Evolutionary conservation across 2,888 invertebrate genomes (phyloP).

Genomic region (Chaetogeoica ovagalla): DNA sequence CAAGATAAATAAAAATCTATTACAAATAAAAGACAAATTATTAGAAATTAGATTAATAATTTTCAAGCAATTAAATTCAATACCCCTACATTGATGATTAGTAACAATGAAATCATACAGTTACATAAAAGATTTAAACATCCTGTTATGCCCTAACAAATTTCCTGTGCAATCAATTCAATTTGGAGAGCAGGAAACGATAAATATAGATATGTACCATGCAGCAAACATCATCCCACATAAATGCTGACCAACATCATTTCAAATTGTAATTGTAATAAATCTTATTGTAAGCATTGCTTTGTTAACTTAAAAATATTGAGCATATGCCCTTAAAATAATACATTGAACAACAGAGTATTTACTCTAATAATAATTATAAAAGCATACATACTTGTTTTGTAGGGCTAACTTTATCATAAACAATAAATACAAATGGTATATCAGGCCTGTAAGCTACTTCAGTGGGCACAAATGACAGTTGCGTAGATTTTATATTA

Average conservation of each 20-base stretch:
- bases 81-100: slow-evolving; percentile 1
- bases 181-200: slow-evolving; percentile 50
- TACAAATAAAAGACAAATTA: not conserved
- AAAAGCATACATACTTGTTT: slow-evolving; percentile 64
- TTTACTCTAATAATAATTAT: not conserved
- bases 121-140: slow-evolving; percentile 27
- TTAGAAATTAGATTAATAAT: not conserved
- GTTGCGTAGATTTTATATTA: slow-evolving; percentile 66
- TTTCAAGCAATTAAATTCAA: slow-evolving; percentile 1
- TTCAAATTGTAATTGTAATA: slow-evolving; percentile 26
- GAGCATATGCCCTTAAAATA: slow-evolving; percentile 4
- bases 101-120: not conserved
- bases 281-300: slow-evolving; percentile 10
- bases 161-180: slow-evolving; percentile 45
- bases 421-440: slow-evolving; percentile 69
- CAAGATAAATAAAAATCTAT: no score
- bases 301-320: not conserved
- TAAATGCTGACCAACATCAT: slow-evolving; percentile 28
- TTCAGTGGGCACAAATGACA: slow-evolving; percentile 78
- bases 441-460: slow-evolving; percentile 75
- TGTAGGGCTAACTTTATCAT: slow-evolving; percentile 72
- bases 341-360: not conserved
- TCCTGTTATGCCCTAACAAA: slow-evolving; percentile 41
- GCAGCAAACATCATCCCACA: slow-evolving; percentile 20
- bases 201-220: slow-evolving; percentile 37